A percentile compares a stretch with the other conserved stretches of the same genome.
Conservation (phyloP, 2,888 invertebrate species). For the Tineola bisselliella region DNA sequence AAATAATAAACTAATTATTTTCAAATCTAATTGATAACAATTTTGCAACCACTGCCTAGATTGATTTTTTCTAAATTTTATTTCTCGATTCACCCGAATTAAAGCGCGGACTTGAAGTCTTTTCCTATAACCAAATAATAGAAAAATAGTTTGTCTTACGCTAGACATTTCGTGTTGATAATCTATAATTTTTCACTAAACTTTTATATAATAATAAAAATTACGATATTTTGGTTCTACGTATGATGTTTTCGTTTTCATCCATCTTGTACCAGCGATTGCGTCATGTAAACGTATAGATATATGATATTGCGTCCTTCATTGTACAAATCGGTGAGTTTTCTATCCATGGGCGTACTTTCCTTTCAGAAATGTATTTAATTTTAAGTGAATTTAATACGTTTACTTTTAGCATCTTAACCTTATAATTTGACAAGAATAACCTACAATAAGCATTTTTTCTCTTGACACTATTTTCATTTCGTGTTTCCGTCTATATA, state of each 20-base stretch:
- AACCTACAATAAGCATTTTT: conserved; percentile 46
- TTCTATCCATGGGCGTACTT: background rate
- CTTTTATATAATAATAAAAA: background rate
- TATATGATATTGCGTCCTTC: conserved; percentile 32
- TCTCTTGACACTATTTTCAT: conserved; percentile 61
- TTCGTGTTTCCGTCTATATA: conserved; percentile 27
- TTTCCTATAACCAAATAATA: background rate
- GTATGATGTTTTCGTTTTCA: conserved; percentile 32
- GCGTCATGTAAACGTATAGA: conserved; percentile 60
- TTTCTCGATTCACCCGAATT: too few relatives aligned
- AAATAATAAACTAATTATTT: too few relatives aligned
- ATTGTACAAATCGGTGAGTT: conserved; percentile 22
- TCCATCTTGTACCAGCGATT: conserved; percentile 50
- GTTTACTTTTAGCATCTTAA: conserved; percentile 29
- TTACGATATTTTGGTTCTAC: background rate
- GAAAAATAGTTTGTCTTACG: background rate
- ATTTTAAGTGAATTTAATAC: background rate
- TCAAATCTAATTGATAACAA: too few relatives aligned
- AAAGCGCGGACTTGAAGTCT: background rate
- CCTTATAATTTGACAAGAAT: conserved; percentile 55
- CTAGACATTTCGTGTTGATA: background rate
- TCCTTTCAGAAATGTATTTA: background rate
- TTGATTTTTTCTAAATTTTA: too few relatives aligned
- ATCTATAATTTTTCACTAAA: background rate
- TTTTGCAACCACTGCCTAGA: too few relatives aligned